Evolutionary conservation across 2,113 vertebrate genomes (phyloP).

Genomic region (Athene noctua): DNA sequence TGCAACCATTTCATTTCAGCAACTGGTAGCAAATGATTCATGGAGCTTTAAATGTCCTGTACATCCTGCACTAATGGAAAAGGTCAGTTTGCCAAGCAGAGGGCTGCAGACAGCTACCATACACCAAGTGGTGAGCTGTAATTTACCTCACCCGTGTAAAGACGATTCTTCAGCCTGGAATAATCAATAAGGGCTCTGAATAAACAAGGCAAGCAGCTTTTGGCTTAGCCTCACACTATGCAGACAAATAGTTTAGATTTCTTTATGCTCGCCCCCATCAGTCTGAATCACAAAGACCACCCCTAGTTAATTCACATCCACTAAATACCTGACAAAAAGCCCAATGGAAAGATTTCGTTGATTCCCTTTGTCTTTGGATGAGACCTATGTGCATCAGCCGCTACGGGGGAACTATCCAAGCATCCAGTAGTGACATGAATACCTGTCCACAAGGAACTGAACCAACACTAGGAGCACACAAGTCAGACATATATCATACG

Average conservation of each 20-base stretch:
- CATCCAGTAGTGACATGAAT: background rate
- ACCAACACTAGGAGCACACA: background rate
- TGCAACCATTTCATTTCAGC: constrained; percentile 11
- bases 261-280: background rate
- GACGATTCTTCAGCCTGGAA: background rate
- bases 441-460: background rate
- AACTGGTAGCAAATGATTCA: background rate
- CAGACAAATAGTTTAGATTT: background rate
- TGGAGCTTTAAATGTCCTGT: background rate
- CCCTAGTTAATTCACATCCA: background rate
- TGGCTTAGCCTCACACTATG: background rate
- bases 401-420: background rate
- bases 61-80: background rate
- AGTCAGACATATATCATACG: background rate
- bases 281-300: background rate
- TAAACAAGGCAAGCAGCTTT: background rate
- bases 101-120: background rate
- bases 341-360: background rate
- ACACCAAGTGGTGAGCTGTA: background rate
- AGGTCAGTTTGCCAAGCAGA: background rate
- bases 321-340: background rate
- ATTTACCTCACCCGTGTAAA: background rate
- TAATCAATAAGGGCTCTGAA: background rate
- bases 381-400: background rate
- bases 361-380: background rate